A percentile compares a stretch with the other conserved stretches of the same genome.
Evolutionary conservation across 1,140 invertebrate species (phyloP).

Genomic region (Cydia splendana): DNA sequence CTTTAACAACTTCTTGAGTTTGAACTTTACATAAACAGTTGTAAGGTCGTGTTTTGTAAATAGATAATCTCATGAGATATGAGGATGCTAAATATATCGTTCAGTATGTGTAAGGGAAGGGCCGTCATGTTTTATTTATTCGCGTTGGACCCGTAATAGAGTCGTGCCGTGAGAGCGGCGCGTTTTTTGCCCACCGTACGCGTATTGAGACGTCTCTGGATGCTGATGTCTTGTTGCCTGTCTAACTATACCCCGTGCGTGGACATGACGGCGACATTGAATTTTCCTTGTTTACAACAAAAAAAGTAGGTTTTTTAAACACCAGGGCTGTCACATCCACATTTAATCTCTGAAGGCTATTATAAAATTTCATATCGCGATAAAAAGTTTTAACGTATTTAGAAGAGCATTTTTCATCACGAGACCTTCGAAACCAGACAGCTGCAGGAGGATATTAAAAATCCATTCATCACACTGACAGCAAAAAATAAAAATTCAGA

Average conservation of each 20-base stretch:
- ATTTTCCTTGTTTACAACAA: slow-evolving; percentile 55
- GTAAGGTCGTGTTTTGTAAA: not conserved
- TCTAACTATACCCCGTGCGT: slow-evolving; percentile 59
- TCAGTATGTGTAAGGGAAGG: slow-evolving; percentile 67
- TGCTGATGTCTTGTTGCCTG: slow-evolving; percentile 76
- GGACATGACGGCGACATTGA: slow-evolving; percentile 71
- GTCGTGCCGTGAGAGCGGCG: slow-evolving; percentile 75
- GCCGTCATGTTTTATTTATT: slow-evolving; percentile 80
- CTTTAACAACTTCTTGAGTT: not conserved
- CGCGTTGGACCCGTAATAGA: slow-evolving; percentile 75
- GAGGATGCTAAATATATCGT: not conserved
- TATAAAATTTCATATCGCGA: slow-evolving; percentile 33
- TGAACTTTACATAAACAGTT: not conserved
- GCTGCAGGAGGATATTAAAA: slow-evolving; percentile 76
- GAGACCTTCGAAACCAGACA: slow-evolving; percentile 55
- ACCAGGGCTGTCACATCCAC: slow-evolving; percentile 5
- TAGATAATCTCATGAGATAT: not conserved
- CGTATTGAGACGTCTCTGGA: slow-evolving; percentile 77
- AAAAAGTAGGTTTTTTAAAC: slow-evolving; percentile 34
- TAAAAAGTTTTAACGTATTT: slow-evolving; percentile 34
- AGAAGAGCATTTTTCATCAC: slow-evolving; percentile 57
- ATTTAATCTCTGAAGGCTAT: slow-evolving; percentile 11
- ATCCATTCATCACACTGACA: slow-evolving; percentile 73
- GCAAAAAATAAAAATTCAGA: slow-evolving; percentile 75
- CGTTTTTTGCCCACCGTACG: slow-evolving; percentile 71